phyloP scores from a whole-genome alignment of 1,140 invertebrate species.

The Dinothrombium tinctorium region DNA sequence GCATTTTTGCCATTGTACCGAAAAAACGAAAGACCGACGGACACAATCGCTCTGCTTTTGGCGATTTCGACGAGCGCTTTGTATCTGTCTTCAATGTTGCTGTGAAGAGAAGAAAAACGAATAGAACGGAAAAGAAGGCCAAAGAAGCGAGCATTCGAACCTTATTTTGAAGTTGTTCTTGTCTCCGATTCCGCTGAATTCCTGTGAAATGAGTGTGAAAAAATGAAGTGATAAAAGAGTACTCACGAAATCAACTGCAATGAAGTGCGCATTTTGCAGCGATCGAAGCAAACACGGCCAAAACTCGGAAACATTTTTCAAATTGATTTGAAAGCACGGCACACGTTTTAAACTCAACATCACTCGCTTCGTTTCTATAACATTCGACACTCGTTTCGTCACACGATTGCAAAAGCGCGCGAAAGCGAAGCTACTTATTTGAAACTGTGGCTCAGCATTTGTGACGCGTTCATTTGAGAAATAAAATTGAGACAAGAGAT shows the following conservation, averaged over 20 bases:
- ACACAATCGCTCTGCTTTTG: constrained; percentile 23
- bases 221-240: background rate
- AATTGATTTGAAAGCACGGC: constrained; percentile 13
- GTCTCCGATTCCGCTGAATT: constrained; percentile 27
- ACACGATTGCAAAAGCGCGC: too few relatives aligned
- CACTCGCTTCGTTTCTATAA: too few relatives aligned
- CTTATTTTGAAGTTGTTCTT: constrained; percentile 20
- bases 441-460: too few relatives aligned
- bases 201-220: constrained; percentile 14
- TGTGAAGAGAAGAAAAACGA: constrained; percentile 13
- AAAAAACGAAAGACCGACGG: constrained; percentile 27
- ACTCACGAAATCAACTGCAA: constrained; percentile 20
- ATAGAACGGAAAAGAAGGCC: background rate
- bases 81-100: constrained; percentile 26
- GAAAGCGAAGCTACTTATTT: too few relatives aligned
- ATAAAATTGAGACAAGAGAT: too few relatives aligned
- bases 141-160: constrained; percentile 15
- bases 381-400: too few relatives aligned
- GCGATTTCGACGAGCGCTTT: constrained; percentile 21
- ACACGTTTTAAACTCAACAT: too few relatives aligned
- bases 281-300: constrained; percentile 15
- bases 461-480: too few relatives aligned
- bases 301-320: constrained; percentile 15
- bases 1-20: constrained; percentile 3
- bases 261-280: constrained; percentile 17